phyloP scores from a whole-genome alignment of 2,113 vertebrate genomes.

The Promerops cafer region DNA sequence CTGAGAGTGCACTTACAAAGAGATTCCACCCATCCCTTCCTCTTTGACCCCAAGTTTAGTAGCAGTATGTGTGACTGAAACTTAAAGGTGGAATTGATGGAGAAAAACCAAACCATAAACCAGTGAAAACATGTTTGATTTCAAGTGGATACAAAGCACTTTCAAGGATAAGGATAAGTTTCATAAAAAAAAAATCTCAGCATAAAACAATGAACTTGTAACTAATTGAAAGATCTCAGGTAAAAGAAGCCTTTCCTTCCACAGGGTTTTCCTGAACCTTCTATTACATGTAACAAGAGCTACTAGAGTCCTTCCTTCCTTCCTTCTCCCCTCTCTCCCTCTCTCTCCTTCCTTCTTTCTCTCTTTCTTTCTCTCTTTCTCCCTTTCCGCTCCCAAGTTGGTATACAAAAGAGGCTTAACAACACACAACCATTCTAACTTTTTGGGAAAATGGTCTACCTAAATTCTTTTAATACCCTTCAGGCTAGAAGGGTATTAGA shows the following conservation, averaged over 20 bases:
- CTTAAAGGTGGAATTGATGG: background rate
- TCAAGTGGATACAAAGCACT: background rate
- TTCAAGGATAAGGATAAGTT: background rate
- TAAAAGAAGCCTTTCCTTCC: background rate
- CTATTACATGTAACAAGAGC: background rate
- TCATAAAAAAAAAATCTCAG: background rate
- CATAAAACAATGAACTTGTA: background rate
- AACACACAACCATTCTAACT: background rate
- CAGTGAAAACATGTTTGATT: background rate
- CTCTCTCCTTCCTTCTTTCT: fast-evolving
- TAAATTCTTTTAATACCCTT: background rate
- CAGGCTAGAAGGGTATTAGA: background rate
- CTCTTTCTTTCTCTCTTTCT: too few species aligned
- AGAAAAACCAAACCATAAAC: background rate
- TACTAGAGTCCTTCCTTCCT: background rate
- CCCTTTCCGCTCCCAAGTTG: background rate
- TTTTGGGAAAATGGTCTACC: background rate
- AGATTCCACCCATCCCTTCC: background rate
- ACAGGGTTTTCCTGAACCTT: background rate
- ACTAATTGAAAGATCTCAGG: background rate
- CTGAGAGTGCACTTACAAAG: background rate
- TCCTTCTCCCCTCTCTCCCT: too few species aligned
- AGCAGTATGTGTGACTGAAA: background rate
- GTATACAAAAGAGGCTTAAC: background rate
- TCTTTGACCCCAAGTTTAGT: background rate